These are phyloP conservation scores for Lysandra coridon DNA, from an alignment of 2,888 invertebrate species.

Conservation along the genomic window DNA sequence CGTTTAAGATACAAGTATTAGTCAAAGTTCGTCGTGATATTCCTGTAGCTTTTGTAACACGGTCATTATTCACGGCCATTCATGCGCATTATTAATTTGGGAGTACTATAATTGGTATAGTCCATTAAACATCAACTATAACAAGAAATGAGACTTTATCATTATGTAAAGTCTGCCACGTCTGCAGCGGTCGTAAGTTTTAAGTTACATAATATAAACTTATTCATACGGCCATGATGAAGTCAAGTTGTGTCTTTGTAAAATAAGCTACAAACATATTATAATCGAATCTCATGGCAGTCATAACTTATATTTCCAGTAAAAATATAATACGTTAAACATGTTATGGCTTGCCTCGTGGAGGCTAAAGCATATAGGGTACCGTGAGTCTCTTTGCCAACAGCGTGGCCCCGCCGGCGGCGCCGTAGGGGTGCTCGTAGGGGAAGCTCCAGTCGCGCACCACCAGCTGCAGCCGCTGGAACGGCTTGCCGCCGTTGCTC, in stretches of 20 bases:
- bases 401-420: conserved; percentile 91
- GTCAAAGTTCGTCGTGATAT: too few species aligned
- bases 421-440: conserved; percentile 95
- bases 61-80: too few species aligned
- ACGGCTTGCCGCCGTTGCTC: conserved; percentile 92
- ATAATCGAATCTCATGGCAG: background rate
- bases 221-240: too few species aligned
- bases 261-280: too few species aligned
- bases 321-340: background rate
- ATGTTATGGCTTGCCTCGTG: background rate
- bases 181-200: background rate
- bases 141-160: background rate
- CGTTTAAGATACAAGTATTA: too few species aligned
- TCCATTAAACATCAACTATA: background rate
- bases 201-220: too few species aligned
- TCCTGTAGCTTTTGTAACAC: too few species aligned
- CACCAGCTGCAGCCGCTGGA: conserved; percentile 92
- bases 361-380: background rate
- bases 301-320: too few species aligned
- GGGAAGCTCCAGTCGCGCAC: conserved; percentile 99
- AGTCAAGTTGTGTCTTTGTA: too few species aligned
- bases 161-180: background rate
- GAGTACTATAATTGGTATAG: background rate
- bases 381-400: conserved; percentile 92
- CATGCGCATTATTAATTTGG: too few species aligned